Base-by-base conservation (phyloP, 1,140 invertebrate genomes). In the Ceratina japonica region DNA sequence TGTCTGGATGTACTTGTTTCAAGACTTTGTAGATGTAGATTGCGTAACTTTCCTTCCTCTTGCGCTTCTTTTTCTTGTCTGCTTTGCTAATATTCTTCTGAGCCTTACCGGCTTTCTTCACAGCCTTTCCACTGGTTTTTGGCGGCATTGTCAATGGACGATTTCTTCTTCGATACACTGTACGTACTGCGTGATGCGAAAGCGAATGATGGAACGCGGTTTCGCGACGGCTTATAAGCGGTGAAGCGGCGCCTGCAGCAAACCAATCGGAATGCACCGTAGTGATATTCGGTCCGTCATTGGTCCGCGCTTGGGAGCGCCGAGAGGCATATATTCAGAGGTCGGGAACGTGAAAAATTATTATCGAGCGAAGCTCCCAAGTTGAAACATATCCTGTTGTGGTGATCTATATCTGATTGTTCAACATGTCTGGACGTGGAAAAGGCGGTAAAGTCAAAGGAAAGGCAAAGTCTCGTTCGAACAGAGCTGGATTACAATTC, bases 11-110 rank as follows among this genome's bases (percentile, higher is more conserved):
- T 2, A 96, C 95, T 89, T 95, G 94, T 84, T 95, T 95, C 86
- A 97, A 82, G 7, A 96, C 93, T 87, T 96, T 96, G 91, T 95
- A 95, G 37, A 95, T 93, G 90, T 96, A 96, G 63, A 95, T 94
- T 1, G 94, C 93, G 92, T 96, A 97, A 76, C 93, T 94, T 86
- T 96, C 94, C 92, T 95, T 95, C 92, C 94, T 94, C 89, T 91
- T 89, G 70, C 93, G 94, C 69, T 93, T 94, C 93, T 88, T 94
- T 81, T 94, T 94, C 89, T 92, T 93, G 70, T 94, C 92, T 3
- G 86, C 87, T 71, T 93, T 93, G 18, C 91, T 91, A 49, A 94
- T 94, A 75, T 93, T 94, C 84, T 94, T 94, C 81, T 94, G 92
- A 18, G 93, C 92, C 81, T 94, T 94, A 8, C 92, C 93, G 24